A percentile compares a stretch with the other conserved stretches of the same genome.
Evolutionary conservation across 1,140 invertebrate genomes (phyloP).

Genomic region (Chironomus tepperi): DNA sequence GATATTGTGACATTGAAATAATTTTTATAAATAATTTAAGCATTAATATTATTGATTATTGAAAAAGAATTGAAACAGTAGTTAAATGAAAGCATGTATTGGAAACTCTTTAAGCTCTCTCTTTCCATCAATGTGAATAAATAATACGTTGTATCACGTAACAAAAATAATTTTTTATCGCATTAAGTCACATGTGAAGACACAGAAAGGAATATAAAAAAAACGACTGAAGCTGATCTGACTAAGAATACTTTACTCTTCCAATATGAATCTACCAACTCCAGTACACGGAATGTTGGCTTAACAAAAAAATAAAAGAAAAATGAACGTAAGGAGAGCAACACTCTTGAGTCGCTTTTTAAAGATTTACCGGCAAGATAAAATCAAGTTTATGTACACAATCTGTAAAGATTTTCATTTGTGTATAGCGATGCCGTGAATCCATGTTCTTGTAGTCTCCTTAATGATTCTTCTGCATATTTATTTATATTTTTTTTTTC

Average conservation of each 20-base stretch:
- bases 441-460: conserved; percentile 6
- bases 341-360: conserved; percentile 13
- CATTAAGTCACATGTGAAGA: background rate
- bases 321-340: conserved; percentile 17
- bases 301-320: background rate
- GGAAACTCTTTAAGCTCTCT: no score
- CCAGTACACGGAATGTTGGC: background rate
- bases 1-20: no score
- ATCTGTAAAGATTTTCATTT: conserved; percentile 24
- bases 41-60: no score
- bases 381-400: conserved; percentile 23
- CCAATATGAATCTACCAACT: no score
- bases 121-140: background rate
- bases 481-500: background rate
- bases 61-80: no score
- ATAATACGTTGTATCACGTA: background rate
- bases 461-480: conserved; percentile 21
- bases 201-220: background rate
- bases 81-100: no score
- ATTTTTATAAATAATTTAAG: no score
- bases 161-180: conserved; percentile 3
- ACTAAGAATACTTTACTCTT: background rate
- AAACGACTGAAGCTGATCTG: background rate
- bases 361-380: conserved; percentile 21
- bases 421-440: conserved; percentile 16